Base-by-base conservation (phyloP, 2,888 invertebrate species). In the Drosophila multiciliata region DNA sequence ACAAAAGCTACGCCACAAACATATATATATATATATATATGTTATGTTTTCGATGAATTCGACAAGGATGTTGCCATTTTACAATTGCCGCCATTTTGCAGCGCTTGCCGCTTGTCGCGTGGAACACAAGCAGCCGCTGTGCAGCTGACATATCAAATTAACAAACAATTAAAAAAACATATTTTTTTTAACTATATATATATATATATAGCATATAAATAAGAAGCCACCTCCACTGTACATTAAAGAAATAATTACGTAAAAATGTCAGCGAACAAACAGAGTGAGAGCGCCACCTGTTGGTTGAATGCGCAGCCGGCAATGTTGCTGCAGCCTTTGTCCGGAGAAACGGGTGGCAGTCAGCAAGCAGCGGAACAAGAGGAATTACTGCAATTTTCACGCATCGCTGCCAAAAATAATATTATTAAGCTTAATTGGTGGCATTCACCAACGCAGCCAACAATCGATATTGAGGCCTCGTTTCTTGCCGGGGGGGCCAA, bases 351-450 rank as follows among this genome's bases (percentile, higher is more conserved):
- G n/a, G 57, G 62, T 35, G 15, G 29, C 55, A 20, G 26, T 33
- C 35, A n/a, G 23, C 57, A 60, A 20, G 29, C 12, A 3, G 64
- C 45, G 9, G 61, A 66, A 6, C 59, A 53, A 3, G 42, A 57
- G 2, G 23, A 38, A 3, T 29, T 66, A 38, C 58, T 61, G 1
- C 33, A 70, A 20, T 45, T 75, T 11, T 75, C 89, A 17, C 62
- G 61, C 23, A 89, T 84, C 48, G 89, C 74, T 8, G 87, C 83
- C 15, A 91, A 91, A 67, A 90, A 80, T 20, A 91, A 90, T 69
- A 50, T 79, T 5, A 74, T 91, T 2, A 91, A 91, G 74, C 73
- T 91, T 5, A 87, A 88, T 57, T 91, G 91, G 91, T 91, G 91
- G 91, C 78, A 91, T 67, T 82, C 91, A 4, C 81, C 90, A 4